A percentile compares a stretch with the other conserved stretches of the same genome.
These are phyloP conservation scores for Lontra canadensis DNA, from an alignment of 2,113 vertebrate species.

Conservation along the genomic window DNA sequence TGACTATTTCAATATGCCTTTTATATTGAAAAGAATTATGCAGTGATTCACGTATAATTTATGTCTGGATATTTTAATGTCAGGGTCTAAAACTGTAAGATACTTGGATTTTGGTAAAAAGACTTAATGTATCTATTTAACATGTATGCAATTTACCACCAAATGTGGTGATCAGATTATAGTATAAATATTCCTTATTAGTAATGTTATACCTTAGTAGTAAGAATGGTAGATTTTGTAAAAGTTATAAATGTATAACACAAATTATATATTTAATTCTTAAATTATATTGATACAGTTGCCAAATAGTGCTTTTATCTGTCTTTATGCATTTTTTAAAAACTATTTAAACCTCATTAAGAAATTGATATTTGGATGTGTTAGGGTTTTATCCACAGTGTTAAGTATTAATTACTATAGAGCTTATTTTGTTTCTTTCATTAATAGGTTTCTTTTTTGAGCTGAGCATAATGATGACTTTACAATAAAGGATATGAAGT, in stretches of 20 bases:
- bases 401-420: constrained; percentile 10
- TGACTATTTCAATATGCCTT: background rate
- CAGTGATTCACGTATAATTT: background rate
- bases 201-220: background rate
- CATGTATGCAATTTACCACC: background rate
- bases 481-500: constrained; percentile 19
- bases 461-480: background rate
- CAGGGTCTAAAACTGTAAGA: background rate
- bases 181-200: constrained; percentile 16
- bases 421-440: constrained; percentile 34
- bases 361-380: background rate
- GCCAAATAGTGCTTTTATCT: constrained; percentile 4
- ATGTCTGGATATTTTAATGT: background rate
- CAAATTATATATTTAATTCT: background rate
- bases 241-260: constrained; percentile 2
- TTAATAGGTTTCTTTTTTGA: constrained; percentile 30
- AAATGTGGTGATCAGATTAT: background rate
- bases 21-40: background rate
- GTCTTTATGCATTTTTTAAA: background rate
- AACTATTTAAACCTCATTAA: background rate
- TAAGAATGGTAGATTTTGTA: background rate
- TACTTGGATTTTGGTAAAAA: background rate
- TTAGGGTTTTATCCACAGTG: background rate
- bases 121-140: background rate
- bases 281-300: background rate